These are phyloP conservation scores for Helleia helle DNA, from an alignment of 2,888 invertebrate genomes.

Conservation along the genomic window DNA sequence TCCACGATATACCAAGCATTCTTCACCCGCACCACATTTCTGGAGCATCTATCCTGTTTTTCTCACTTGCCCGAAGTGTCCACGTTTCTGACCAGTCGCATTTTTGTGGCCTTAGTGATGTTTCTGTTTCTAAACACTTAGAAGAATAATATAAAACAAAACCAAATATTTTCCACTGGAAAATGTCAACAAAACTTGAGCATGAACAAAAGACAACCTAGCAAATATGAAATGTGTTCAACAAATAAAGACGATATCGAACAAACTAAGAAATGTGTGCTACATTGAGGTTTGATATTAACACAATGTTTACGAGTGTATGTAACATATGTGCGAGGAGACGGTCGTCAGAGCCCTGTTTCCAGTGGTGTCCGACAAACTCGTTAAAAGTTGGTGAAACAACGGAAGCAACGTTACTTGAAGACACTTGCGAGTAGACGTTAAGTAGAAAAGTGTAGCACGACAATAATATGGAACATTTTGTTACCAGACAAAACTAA, in stretches of 20 bases:
- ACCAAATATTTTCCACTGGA: too few species aligned
- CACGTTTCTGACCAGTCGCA: too few species aligned
- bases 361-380: slow-evolving; percentile 64
- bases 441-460: slow-evolving; percentile 66
- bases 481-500: slow-evolving; percentile 46
- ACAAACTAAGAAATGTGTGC: neutral
- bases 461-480: slow-evolving; percentile 59
- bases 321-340: slow-evolving; percentile 41
- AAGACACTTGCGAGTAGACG: slow-evolving; percentile 64
- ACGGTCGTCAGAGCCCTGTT: slow-evolving; percentile 35
- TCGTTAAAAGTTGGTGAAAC: slow-evolving; percentile 71
- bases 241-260: slow-evolving; percentile 4
- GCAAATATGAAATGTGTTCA: neutral
- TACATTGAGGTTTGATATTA: slow-evolving; percentile 23
- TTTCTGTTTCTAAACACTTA: too few species aligned
- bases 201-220: too few species aligned
- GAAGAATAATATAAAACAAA: too few species aligned
- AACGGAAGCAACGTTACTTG: slow-evolving; percentile 56
- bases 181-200: too few species aligned
- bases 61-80: too few species aligned
- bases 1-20: too few species aligned
- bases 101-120: too few species aligned
- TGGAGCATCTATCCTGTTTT: too few species aligned
- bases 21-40: too few species aligned
- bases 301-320: slow-evolving; percentile 26